Evolutionary conservation across 35 echinoderm and acorn worm genomes (phyloP).

Genomic region (Apostichopus japonicus): DNA sequence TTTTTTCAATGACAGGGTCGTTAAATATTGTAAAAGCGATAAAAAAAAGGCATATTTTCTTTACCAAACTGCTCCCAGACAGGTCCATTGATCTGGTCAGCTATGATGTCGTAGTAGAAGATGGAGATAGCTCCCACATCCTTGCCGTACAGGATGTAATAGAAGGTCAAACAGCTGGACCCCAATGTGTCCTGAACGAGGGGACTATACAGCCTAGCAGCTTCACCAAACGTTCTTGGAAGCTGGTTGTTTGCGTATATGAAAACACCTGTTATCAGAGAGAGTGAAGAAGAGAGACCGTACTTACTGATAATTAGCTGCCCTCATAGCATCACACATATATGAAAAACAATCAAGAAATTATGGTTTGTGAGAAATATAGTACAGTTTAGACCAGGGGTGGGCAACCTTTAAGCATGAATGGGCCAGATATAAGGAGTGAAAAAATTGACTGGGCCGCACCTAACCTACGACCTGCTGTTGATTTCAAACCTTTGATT

Average conservation of each 20-base stretch:
- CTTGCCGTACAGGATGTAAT: slow-evolving; percentile 72
- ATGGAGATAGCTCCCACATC: slow-evolving; percentile 68
- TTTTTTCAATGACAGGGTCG: no score
- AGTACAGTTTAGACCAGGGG: background rate
- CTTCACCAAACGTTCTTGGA: slow-evolving; percentile 32
- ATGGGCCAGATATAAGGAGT: no score
- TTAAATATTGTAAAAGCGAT: background rate
- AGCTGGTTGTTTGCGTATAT: slow-evolving; percentile 58
- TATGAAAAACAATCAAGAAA: no score
- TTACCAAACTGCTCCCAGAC: slow-evolving; percentile 20
- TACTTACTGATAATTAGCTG: no score
- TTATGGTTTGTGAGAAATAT: background rate
- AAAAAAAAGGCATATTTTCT: background rate
- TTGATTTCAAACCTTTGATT: no score
- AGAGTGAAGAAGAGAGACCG: background rate
- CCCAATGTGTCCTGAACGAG: slow-evolving; percentile 40
- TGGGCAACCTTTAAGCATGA: no score
- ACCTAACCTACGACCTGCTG: no score
- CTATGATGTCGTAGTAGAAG: slow-evolving; percentile 36
- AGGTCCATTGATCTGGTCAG: background rate
- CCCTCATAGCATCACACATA: no score
- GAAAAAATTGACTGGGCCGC: no score
- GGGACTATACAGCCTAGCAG: slow-evolving; percentile 57
- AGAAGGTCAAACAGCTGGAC: slow-evolving; percentile 65
- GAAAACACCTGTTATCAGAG: slow-evolving; percentile 59